These are phyloP conservation scores for Sitobion miscanthi DNA, from an alignment of 1,140 invertebrate species.

Conservation along the genomic window DNA sequence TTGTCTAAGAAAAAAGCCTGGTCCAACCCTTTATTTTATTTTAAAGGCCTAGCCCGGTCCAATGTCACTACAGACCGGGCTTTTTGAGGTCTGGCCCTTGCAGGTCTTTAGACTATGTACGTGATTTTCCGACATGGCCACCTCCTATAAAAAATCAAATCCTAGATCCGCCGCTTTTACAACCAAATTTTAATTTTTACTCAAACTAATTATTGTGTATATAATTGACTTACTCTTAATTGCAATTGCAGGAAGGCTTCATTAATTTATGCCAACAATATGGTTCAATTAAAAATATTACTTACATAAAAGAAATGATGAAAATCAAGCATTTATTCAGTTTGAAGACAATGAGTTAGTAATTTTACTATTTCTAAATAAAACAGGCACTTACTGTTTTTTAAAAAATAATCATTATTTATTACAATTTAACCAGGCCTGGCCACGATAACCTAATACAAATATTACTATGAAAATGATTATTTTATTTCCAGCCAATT, in stretches of 20 bases:
- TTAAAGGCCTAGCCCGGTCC: no score
- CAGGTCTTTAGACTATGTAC: no score
- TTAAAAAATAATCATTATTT: no score
- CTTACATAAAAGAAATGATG: background rate
- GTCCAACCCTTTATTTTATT: no score
- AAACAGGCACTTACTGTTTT: background rate
- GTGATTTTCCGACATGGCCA: no score
- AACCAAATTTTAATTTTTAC: background rate
- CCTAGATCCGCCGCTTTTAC: background rate
- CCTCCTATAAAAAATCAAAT: no score
- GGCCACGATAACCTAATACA: background rate
- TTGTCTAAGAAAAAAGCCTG: no score
- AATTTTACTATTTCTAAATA: background rate
- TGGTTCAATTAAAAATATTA: constrained; percentile 31
- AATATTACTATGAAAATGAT: background rate
- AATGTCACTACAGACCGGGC: no score
- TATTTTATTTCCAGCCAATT: background rate
- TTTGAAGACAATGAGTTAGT: constrained; percentile 40
- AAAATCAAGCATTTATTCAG: constrained; percentile 37
- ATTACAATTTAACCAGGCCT: background rate
- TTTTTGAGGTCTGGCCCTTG: no score
- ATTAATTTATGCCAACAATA: constrained; percentile 14
- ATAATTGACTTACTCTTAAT: background rate
- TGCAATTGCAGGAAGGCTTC: constrained; percentile 25
- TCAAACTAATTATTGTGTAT: background rate